Percentiles rank a stretch among this genome's conserved stretches.
Evolutionary conservation across 2,797 vertebrate species (phyloP).

Genomic region (Oreonectes daqikongensis): DNA sequence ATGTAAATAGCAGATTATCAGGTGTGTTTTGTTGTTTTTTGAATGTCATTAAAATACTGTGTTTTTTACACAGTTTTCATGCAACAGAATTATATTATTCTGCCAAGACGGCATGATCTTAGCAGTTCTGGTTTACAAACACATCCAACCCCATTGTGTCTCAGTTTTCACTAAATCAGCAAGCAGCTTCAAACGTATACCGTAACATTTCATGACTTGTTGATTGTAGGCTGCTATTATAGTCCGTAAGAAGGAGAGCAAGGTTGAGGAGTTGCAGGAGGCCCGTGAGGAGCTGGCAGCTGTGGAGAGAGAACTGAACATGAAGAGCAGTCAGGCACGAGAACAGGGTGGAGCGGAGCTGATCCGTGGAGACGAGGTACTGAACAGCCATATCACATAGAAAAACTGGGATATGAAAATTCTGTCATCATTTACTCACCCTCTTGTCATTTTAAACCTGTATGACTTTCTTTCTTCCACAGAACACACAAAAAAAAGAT

Average conservation of each 20-base stretch:
- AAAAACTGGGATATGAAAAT: background rate
- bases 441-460: no score
- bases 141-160: no score
- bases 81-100: no score
- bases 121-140: no score
- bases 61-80: no score
- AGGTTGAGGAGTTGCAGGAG: constrained; percentile 93
- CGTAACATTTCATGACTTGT: background rate
- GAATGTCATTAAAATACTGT: no score
- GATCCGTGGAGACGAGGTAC: constrained; percentile 89
- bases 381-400: background rate
- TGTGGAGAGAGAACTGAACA: constrained; percentile 82
- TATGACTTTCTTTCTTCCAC: no score
- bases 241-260: constrained; percentile 89
- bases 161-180: no score
- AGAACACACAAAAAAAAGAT: no score
- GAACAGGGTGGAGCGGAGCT: constrained; percentile 80
- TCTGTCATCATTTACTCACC: background rate
- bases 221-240: constrained; percentile 89
- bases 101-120: no score
- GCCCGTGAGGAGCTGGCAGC: constrained; percentile 85
- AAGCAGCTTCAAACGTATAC: background rate
- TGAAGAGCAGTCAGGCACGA: constrained; percentile 80
- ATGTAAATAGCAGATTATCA: constrained; percentile 33
- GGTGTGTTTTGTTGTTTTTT: no score